Evolutionary conservation across 2,797 vertebrate species (phyloP), one percentile per base, ranked within the genome.

Genomic region (Australoheros facetus): DNA sequence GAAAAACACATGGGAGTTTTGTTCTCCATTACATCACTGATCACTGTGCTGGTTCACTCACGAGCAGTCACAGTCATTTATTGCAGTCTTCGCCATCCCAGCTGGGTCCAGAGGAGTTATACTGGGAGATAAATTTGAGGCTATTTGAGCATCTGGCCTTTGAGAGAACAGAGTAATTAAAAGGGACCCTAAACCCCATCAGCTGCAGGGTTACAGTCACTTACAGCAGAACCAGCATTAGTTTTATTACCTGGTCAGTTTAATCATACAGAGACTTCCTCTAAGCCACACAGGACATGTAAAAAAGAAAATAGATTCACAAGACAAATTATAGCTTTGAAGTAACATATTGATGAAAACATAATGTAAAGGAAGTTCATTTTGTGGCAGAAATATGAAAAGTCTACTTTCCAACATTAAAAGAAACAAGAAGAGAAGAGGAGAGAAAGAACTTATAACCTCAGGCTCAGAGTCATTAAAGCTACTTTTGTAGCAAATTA

Each of bases 141-240:
- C 75, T 85, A 83, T 73, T 5, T 57, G 58, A 89, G 81, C 92
- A 89, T 92, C 58, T 89, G 89, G 87, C 70, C 89, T 88, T 78
- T 89, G 86, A 90, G 95, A 95, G 91, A 94, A 93, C 87, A 85
- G 77, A 91, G 89, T 94, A 94, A 94, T 86, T 84, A 94, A 85
- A 91, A 86, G 94, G 89, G 60, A 64, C 73, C 59, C 77, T 73
- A 84, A 86, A 88, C 77, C 77, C 45, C 58, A 56, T 81, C 85
- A 84, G 73, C 84, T 85, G 77, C 81, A 84, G 39, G 60, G 16
- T 57, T 56, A 17, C 2, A 30, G 51, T 57, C 71, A 66, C 54
- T 69, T 21, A 54, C 77, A 71, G 37, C 66, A 76, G 3, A 82
- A 3, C 28, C 23, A 78, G 74, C n/a, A 28, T 26, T 70, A 19